A percentile compares a stretch with the other conserved stretches of the same genome.
Conservation (phyloP, 2,113 vertebrate species). For the Dicrurus megarhynchus region DNA sequence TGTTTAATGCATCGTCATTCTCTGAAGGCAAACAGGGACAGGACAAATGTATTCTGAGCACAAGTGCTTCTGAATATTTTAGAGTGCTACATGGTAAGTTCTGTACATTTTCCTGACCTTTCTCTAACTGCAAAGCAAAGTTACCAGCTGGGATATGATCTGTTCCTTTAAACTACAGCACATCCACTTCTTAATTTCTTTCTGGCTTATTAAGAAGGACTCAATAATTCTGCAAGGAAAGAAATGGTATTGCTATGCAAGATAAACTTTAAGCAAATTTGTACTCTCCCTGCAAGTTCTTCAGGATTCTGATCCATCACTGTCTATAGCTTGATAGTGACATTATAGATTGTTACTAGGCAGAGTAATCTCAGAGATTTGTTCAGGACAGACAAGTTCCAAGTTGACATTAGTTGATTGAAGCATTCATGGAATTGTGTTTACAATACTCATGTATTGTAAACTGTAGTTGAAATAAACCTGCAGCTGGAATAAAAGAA, state of each 20-base stretch:
- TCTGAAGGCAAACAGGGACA: neutral
- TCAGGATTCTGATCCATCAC: neutral
- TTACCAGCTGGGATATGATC: neutral
- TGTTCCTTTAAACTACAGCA: neutral
- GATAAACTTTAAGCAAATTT: neutral
- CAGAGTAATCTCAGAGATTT: neutral
- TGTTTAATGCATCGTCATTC: neutral
- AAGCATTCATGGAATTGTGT: neutral
- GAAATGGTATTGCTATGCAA: neutral
- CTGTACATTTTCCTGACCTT: neutral
- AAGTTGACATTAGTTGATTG: neutral
- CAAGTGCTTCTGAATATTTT: slow-evolving; percentile 1
- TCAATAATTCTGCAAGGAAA: neutral
- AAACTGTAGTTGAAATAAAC: neutral
- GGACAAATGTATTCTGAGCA: neutral
- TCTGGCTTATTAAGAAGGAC: neutral
- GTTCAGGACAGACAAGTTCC: neutral
- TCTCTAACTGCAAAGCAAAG: neutral
- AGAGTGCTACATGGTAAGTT: neutral
- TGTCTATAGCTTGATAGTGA: neutral
- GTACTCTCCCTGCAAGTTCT: neutral
- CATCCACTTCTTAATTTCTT: neutral
- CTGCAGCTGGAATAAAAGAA: neutral
- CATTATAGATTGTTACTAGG: neutral
- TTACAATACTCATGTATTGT: neutral